Conservation (phyloP, 2,888 invertebrate species). For the Nomada hirtipes region DNA sequence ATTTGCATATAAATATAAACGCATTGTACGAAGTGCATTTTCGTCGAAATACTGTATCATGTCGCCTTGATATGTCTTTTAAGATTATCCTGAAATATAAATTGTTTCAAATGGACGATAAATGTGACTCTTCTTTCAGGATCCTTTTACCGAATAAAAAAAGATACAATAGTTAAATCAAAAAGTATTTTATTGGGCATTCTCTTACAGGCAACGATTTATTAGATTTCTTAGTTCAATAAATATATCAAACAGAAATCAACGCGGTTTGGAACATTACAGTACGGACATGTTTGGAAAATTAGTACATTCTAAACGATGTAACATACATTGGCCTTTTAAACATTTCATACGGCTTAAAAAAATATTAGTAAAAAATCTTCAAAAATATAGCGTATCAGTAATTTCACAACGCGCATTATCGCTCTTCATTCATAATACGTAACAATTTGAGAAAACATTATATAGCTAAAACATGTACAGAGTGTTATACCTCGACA, state of each 20-base stretch:
- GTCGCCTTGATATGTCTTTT: constrained; percentile 51
- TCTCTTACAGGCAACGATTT: constrained; percentile 31
- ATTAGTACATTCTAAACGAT: constrained; percentile 2
- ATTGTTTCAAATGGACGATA: constrained; percentile 40
- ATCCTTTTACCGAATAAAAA: not conserved
- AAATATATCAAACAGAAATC: constrained; percentile 21
- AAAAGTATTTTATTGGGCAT: constrained; percentile 61
- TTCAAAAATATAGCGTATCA: constrained; percentile 49
- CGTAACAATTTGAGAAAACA: constrained; percentile 28
- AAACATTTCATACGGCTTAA: constrained; percentile 14
- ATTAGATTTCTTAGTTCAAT: constrained; percentile 23
- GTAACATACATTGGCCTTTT: constrained; percentile 16
- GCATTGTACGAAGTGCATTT: constrained; percentile 41
- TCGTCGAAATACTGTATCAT: constrained; percentile 50
- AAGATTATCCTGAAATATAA: constrained; percentile 53
- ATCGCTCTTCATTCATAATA: constrained; percentile 2
- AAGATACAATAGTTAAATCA: not conserved
- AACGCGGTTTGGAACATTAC: constrained; percentile 16
- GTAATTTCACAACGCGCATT: constrained; percentile 18
- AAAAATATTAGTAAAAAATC: constrained; percentile 32
- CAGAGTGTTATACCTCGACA: not conserved
- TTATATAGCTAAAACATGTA: constrained; percentile 18
- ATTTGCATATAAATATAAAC: constrained; percentile 16
- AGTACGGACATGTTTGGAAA: not conserved
- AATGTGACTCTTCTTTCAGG: not conserved